Percentiles rank a stretch among this genome's conserved stretches.
These are phyloP conservation scores for Phymorhynchus buccinoides DNA, from an alignment of 1,140 invertebrate species.

Conservation along the genomic window DNA sequence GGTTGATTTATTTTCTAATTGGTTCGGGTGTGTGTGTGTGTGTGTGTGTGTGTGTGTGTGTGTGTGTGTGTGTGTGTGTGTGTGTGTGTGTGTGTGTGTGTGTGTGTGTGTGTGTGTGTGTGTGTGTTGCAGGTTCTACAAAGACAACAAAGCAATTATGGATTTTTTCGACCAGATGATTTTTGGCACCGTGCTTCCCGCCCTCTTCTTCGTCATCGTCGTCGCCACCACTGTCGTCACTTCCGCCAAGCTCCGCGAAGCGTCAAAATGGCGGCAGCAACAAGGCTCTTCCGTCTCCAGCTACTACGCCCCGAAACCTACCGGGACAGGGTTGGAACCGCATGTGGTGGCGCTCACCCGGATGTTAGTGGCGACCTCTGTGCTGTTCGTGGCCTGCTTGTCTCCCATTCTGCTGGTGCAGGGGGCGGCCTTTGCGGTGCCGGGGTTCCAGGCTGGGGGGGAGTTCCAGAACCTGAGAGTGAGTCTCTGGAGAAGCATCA, in stretches of 20 bases:
- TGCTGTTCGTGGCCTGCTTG: conserved; percentile 32
- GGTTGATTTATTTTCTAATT: too few relatives aligned
- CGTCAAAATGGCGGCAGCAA: conserved; percentile 4
- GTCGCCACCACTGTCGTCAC: conserved; percentile 30
- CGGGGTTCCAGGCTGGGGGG: background rate
- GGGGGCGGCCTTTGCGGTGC: conserved; percentile 1
- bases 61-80: too few relatives aligned
- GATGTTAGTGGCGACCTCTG: conserved; percentile 17
- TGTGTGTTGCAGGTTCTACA: conserved; percentile 20
- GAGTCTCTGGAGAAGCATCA: conserved; percentile 20
- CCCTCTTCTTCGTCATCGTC: conserved; percentile 14
- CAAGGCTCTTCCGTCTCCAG: too few relatives aligned
- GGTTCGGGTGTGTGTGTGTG: too few relatives aligned
- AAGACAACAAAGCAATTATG: conserved; percentile 26
- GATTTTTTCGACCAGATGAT: conserved; percentile 28
- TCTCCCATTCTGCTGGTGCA: conserved; percentile 1
- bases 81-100: background rate
- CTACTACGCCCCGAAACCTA: background rate
- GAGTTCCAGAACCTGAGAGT: background rate
- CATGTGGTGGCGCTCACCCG: conserved; percentile 24
- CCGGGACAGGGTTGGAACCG: background rate
- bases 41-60: too few relatives aligned
- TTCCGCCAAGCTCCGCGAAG: conserved; percentile 13
- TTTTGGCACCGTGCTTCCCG: background rate
- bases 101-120: too few relatives aligned